phyloP scores from a whole-genome alignment of 2,797 vertebrate species.

The Premnoplex brunnescens region DNA sequence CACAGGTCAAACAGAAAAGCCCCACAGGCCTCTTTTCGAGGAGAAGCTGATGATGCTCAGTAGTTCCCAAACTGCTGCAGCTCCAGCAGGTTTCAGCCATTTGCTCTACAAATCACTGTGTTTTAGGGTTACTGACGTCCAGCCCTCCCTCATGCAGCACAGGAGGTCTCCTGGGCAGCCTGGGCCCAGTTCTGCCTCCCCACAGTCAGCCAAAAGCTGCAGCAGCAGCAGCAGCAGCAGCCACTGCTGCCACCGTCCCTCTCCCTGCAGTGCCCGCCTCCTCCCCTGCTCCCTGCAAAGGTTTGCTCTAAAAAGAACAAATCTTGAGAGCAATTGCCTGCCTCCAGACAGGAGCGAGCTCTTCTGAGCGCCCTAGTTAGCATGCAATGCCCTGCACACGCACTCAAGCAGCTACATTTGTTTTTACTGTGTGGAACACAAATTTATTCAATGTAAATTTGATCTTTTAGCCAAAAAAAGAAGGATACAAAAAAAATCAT shows the following conservation, averaged over 20 bases:
- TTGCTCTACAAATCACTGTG: background rate
- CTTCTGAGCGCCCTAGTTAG: background rate
- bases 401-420: background rate
- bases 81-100: constrained; percentile 7
- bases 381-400: background rate
- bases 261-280: background rate
- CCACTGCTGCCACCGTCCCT: fast-evolving
- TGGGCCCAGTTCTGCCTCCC: fast-evolving
- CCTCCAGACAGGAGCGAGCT: background rate
- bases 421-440: background rate
- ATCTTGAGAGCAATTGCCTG: background rate
- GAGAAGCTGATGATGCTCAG: background rate
- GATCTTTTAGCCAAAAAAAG: constrained; percentile 11
- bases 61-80: background rate
- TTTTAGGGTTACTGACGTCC: background rate
- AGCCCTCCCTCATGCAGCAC: background rate
- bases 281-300: background rate
- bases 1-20: background rate
- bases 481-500: background rate
- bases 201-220: background rate
- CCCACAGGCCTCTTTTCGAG: fast-evolving
- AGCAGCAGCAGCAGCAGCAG: background rate
- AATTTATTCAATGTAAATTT: constrained; percentile 46
- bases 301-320: background rate
- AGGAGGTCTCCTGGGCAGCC: background rate